Percentiles rank a stretch among this genome's conserved stretches.
These are phyloP conservation scores for Chascanopsetta lugubris DNA, from an alignment of 2,113 vertebrate species.

Conservation along the genomic window DNA sequence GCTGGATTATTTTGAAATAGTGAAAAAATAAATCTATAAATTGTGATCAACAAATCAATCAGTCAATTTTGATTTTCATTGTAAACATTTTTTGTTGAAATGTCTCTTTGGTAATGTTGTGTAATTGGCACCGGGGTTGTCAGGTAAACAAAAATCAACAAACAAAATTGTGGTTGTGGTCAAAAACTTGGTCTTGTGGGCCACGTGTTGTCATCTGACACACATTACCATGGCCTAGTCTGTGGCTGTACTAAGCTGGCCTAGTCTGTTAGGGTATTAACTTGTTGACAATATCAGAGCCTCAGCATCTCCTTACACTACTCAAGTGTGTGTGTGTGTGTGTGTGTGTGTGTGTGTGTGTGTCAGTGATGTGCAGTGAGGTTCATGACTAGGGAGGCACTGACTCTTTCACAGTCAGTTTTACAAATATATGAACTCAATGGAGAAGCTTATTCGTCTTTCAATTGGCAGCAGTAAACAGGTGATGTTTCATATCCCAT, in stretches of 20 bases:
- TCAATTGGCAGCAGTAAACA: no score
- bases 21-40: not conserved
- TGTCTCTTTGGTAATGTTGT: not conserved
- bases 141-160: not conserved
- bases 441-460: no score
- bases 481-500: no score
- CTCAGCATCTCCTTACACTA: not conserved
- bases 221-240: constrained; percentile 18
- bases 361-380: no score
- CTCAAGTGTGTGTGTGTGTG: not conserved
- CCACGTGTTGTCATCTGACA: constrained; percentile 36
- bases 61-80: not conserved
- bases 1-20: not conserved
- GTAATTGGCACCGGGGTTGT: not conserved
- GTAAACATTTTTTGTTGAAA: not conserved
- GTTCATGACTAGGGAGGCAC: no score
- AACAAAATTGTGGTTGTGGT: not conserved
- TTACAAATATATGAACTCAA: no score
- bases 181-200: not conserved
- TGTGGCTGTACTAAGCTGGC: constrained; percentile 38
- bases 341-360: no score
- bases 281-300: constrained; percentile 45
- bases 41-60: not conserved
- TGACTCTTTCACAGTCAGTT: no score
- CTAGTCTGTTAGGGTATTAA: constrained; percentile 58